Conservation (phyloP, 2,888 invertebrate genomes). For the Agrotis puta region DNA sequence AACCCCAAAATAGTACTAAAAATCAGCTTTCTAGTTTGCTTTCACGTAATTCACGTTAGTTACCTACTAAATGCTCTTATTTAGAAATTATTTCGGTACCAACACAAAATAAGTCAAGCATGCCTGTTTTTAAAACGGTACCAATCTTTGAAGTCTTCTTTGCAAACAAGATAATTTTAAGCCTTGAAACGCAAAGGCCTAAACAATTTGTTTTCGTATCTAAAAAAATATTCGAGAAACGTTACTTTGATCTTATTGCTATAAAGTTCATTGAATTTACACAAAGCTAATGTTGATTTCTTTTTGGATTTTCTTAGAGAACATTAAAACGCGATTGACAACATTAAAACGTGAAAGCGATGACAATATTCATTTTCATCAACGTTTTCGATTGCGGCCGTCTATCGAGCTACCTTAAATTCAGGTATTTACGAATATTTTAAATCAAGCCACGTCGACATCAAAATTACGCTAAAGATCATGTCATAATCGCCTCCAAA, state of each 20-base stretch:
- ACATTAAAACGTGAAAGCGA: not conserved
- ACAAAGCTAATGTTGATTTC: not conserved
- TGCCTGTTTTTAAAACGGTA: not conserved
- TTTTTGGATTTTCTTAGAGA: not conserved
- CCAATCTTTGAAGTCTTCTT: constrained; percentile 2
- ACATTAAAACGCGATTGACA: not conserved
- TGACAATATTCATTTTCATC: too few relatives aligned
- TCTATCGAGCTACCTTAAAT: too few relatives aligned
- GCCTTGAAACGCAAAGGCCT: too few relatives aligned
- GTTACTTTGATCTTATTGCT: constrained; percentile 12
- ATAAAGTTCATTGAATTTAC: not conserved
- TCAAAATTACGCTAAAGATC: not conserved
- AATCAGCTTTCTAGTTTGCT: too few relatives aligned
- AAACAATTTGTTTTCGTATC: not conserved
- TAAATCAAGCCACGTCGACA: not conserved
- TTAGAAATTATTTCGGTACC: not conserved
- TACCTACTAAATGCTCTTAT: too few relatives aligned
- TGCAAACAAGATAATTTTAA: not conserved
- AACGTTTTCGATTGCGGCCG: too few relatives aligned
- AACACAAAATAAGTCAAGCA: too few relatives aligned
- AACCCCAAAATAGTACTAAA: too few relatives aligned
- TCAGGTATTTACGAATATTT: too few relatives aligned
- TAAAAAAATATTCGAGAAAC: constrained; percentile 6
- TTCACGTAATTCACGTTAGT: too few relatives aligned
- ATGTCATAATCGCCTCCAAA: constrained; percentile 14